Evolutionary conservation across 1,140 invertebrate species (phyloP), one percentile per base, ranked within the genome.

Genomic region (Armadillidium nasatum): DNA sequence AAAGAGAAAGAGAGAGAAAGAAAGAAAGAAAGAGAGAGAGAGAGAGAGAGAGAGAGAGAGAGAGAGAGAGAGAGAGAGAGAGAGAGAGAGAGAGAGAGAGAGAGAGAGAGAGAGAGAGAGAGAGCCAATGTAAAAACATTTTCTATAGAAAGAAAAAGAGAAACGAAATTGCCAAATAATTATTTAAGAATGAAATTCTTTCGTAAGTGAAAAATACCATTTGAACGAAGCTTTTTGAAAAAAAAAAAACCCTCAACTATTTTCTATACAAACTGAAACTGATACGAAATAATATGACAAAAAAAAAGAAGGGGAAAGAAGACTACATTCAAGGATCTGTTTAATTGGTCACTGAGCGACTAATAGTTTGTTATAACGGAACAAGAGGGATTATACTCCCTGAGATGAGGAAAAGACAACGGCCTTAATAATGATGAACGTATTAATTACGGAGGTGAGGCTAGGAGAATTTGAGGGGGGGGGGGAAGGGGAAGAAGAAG

Each of bases 291-390:
- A 50, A 10, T 50, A 50, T 15, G 46, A 50, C 46, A 15, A 50
- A 50, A 50, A 9, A 10, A 15, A 15, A 50, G 46, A 50, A 15
- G 9, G 46, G n/a, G n/a, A 33, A 33, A 33, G 33, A 33, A 33
- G 33, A 33, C 33, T 60, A 60, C 50, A 3, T 60, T 60, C 11
- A 60, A 60, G 7, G 50, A 7, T 60, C 50, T 13, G 3, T 7
- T 60, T 60, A 60, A 60, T 60, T 60, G 50, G 7, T 60, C 7
- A 60, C 50, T 60, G 50, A 60, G 50, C 50, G 50, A 60, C 50
- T 60, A 60, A 60, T 60, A 60, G 50, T 60, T 60, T 60, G 50
- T 60, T 60, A 60, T 15, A 50, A 50, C 46, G 15, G 46, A 50
- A 50, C 46, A 50, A 15, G 46, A 50, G 46, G 46, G 46, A 50